Evolutionary conservation across 2,888 invertebrate species (phyloP).

Genomic region (Aphodius sticticus): DNA sequence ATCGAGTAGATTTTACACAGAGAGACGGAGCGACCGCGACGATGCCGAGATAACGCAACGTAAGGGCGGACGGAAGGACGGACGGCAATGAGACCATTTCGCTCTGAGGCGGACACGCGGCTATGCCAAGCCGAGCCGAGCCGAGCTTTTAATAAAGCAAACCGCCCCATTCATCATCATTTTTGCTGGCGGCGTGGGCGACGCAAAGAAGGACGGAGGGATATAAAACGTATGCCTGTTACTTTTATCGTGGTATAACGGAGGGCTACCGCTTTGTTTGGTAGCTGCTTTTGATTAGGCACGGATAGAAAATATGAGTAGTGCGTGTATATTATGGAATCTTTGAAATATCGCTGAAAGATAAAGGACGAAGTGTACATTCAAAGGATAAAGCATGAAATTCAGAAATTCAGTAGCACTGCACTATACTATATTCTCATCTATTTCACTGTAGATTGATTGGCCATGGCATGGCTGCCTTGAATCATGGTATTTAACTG

Average conservation of each 20-base stretch:
- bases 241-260: slow-evolving; percentile 11
- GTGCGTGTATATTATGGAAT: too few relatives aligned
- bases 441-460: too few relatives aligned
- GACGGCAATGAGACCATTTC: slow-evolving; percentile 20
- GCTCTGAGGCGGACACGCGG: slow-evolving; percentile 17
- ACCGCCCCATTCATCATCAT: slow-evolving; percentile 37
- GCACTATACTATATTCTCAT: too few relatives aligned
- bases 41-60: slow-evolving; percentile 17
- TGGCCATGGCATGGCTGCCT: too few relatives aligned
- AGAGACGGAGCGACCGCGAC: slow-evolving; percentile 21
- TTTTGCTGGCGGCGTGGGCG: slow-evolving; percentile 30
- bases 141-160: slow-evolving; percentile 37
- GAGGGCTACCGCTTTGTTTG: slow-evolving; percentile 7
- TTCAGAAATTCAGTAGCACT: too few relatives aligned
- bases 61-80: slow-evolving; percentile 8
- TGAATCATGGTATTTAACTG: too few relatives aligned
- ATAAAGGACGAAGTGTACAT: too few relatives aligned
- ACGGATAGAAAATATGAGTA: too few relatives aligned
- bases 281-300: slow-evolving; percentile 7
- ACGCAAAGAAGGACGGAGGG: slow-evolving; percentile 12
- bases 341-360: too few relatives aligned
- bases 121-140: slow-evolving; percentile 5
- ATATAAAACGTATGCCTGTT: slow-evolving; percentile 16
- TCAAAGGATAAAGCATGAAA: too few relatives aligned
- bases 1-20: slow-evolving; percentile 37